Conservation (phyloP, 2,113 vertebrate genomes). For the Xiphophorus maculatus region DNA sequence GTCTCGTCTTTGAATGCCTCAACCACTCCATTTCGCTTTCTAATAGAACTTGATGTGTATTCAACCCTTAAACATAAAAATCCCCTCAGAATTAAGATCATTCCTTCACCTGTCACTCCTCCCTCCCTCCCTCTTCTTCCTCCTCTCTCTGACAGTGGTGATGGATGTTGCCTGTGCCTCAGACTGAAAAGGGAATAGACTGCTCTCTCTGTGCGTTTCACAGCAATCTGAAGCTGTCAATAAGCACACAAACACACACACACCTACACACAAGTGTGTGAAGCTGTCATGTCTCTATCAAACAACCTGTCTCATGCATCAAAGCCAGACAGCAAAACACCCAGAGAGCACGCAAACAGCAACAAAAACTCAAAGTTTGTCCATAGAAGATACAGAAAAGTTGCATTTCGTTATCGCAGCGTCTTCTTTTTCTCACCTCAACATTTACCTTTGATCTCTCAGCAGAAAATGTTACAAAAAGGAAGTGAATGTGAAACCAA, state of each 20-base stretch:
- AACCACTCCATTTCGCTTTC: constrained; percentile 2
- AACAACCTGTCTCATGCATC: constrained; percentile 62
- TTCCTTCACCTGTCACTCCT: constrained; percentile 61
- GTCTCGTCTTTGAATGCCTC: neutral
- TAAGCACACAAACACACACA: constrained; percentile 34
- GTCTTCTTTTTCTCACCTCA: neutral
- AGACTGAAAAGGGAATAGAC: constrained; percentile 76
- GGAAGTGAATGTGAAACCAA: neutral
- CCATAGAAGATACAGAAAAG: constrained; percentile 31
- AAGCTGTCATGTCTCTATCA: constrained; percentile 74
- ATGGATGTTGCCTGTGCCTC: constrained; percentile 73
- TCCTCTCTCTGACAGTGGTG: constrained; percentile 61
- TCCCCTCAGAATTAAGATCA: constrained; percentile 63
- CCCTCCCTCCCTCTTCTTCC: constrained; percentile 4
- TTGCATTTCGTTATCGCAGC: constrained; percentile 23
- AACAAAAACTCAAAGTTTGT: constrained; percentile 45
- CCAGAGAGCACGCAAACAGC: constrained; percentile 46
- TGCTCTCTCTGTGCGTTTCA: constrained; percentile 70
- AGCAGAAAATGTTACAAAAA: neutral
- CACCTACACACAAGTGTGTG: constrained; percentile 31
- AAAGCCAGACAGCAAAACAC: constrained; percentile 50
- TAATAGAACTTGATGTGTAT: constrained; percentile 50
- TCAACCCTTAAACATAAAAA: constrained; percentile 53
- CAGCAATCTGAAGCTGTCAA: constrained; percentile 75
- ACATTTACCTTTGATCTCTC: neutral